Conservation (phyloP, 2,888 invertebrate genomes). For the Agrotis puta region DNA sequence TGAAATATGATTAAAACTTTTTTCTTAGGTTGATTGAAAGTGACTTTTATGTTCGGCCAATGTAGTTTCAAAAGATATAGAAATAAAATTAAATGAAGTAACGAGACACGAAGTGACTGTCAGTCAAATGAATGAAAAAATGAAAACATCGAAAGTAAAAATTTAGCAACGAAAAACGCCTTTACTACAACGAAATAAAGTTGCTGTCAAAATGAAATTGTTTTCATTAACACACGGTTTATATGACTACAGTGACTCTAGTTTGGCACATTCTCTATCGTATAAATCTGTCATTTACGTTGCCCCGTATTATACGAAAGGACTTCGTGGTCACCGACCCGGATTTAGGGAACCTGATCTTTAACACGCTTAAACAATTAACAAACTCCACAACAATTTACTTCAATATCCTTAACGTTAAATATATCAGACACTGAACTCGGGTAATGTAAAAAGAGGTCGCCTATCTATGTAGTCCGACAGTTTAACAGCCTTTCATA, state of each 20-base stretch:
- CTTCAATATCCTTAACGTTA: conserved; percentile 24
- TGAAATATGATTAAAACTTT: neutral
- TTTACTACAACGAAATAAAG: neutral
- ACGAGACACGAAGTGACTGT: neutral
- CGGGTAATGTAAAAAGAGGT: conserved; percentile 20
- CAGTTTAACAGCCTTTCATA: conserved; percentile 28
- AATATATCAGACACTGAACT: conserved; percentile 24
- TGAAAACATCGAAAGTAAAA: neutral
- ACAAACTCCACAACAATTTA: conserved; percentile 32
- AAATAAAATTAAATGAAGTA: conserved; percentile 7
- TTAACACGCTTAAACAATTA: conserved; percentile 33
- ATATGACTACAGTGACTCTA: neutral
- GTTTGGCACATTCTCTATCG: neutral
- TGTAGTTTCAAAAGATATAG: neutral
- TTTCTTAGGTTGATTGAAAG: neutral
- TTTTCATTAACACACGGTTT: neutral
- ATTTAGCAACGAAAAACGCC: neutral
- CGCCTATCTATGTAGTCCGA: neutral
- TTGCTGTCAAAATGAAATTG: neutral
- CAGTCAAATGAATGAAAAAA: too few relatives aligned
- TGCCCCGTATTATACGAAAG: neutral
- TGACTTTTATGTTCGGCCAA: neutral
- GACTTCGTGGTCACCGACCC: neutral
- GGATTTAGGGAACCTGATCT: neutral
- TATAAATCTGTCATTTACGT: neutral